phyloP scores from a whole-genome alignment of 2,888 invertebrate species.

The Artemia sinica region DNA sequence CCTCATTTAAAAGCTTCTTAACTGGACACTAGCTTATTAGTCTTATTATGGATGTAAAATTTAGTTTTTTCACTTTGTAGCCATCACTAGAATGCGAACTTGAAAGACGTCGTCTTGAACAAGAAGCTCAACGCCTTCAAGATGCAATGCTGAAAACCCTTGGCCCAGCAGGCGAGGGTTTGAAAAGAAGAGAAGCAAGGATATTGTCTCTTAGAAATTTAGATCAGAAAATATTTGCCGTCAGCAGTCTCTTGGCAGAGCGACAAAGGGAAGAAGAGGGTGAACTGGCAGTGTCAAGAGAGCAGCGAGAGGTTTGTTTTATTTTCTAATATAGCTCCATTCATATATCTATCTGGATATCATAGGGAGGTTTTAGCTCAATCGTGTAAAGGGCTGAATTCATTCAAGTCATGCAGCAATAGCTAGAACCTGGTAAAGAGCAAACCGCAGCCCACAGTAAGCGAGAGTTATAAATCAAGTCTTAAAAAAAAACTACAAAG shows the following conservation, averaged over 20 bases:
- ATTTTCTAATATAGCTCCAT: too few relatives aligned
- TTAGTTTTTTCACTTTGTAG: conserved; percentile 14
- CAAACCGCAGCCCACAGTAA: too few relatives aligned
- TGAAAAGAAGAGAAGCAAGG: conserved; percentile 19
- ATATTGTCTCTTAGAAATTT: conserved; percentile 18
- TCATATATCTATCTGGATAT: too few relatives aligned
- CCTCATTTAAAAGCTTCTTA: neutral
- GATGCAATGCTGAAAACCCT: conserved; percentile 20
- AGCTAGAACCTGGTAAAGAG: too few relatives aligned
- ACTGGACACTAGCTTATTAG: neutral
- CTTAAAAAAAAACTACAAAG: too few relatives aligned
- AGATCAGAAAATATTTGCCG: conserved; percentile 20
- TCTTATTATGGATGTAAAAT: neutral
- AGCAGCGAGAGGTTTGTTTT: neutral
- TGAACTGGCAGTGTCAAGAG: neutral
- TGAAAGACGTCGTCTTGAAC: conserved; percentile 21
- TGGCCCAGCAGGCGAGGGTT: conserved; percentile 20
- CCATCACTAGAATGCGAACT: conserved; percentile 22
- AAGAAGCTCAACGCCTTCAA: conserved; percentile 21
- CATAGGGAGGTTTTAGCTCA: too few relatives aligned
- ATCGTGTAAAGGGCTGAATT: too few relatives aligned
- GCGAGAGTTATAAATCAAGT: too few relatives aligned
- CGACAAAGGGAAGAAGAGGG: conserved; percentile 17
- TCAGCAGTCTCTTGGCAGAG: conserved; percentile 16
- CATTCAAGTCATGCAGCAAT: too few relatives aligned